Conservation (phyloP, 2,797 vertebrate species). For the Esox masquinongy region DNA sequence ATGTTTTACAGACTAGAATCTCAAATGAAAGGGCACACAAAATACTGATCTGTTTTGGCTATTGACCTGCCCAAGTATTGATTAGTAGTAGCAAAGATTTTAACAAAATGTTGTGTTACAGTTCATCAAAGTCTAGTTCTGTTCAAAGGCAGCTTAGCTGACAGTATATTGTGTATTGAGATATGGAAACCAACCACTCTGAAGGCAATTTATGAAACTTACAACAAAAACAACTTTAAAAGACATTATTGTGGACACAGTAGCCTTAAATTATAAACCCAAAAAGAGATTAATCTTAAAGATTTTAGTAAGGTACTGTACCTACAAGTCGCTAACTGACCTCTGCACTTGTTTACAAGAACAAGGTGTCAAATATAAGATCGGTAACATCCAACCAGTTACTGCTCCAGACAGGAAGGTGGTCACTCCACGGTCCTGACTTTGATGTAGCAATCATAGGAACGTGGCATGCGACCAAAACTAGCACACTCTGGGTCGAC, state of each 20-base stretch:
- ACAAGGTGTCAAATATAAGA: not conserved
- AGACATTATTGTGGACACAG: too few species aligned
- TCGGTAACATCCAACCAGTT: not conserved
- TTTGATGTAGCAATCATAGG: slow-evolving; percentile 40
- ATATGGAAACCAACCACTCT: too few species aligned
- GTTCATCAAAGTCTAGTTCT: not conserved
- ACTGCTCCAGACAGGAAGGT: not conserved
- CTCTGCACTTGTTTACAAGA: not conserved
- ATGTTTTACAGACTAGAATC: too few species aligned
- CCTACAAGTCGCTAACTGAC: not conserved
- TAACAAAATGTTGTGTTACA: not conserved
- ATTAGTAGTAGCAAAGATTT: too few species aligned
- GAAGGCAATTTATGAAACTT: too few species aligned
- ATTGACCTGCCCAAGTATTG: too few species aligned
- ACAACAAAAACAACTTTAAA: too few species aligned
- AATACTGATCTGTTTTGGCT: too few species aligned
- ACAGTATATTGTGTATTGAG: too few species aligned
- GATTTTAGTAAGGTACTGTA: not conserved
- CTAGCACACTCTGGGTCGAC: slow-evolving; percentile 28
- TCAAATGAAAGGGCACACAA: too few species aligned
- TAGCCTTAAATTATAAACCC: not conserved
- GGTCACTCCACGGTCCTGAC: slow-evolving; percentile 6
- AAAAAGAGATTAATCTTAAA: not conserved
- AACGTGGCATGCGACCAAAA: slow-evolving; percentile 39
- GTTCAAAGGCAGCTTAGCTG: not conserved